Conservation (phyloP, 2,888 invertebrate species). For the Drosophila infuscata region DNA sequence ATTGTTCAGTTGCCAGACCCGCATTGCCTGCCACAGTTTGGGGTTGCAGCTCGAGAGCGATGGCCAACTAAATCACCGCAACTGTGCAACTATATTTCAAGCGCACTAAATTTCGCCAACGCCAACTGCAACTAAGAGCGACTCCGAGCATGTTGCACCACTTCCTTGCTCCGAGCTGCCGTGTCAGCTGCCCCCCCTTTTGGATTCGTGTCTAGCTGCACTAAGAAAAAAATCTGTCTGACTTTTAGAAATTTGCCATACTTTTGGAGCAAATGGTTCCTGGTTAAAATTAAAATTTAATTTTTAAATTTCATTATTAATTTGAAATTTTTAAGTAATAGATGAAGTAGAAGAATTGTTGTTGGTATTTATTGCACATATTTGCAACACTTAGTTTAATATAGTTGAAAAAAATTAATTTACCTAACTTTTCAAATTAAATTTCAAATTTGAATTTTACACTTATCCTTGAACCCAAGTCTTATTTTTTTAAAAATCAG, state of each 20-base stretch:
- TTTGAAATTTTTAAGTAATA: neutral
- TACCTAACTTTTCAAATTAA: no score
- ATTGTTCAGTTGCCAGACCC: constrained; percentile 47
- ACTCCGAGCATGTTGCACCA: constrained; percentile 37
- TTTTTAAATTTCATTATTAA: neutral
- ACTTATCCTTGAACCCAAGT: neutral
- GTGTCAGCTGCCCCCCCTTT: constrained; percentile 43
- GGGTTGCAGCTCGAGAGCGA: constrained; percentile 35
- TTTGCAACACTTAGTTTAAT: neutral
- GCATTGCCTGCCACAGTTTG: constrained; percentile 27
- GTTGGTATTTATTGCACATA: neutral
- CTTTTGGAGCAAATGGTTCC: neutral
- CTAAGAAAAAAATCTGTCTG: neutral
- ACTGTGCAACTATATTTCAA: constrained; percentile 78
- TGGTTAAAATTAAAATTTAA: neutral
- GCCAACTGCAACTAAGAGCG: constrained; percentile 51
- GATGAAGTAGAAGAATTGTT: neutral
- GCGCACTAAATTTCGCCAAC: constrained; percentile 76
- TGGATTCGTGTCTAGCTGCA: constrained; percentile 55
- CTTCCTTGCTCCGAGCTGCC: constrained; percentile 18
- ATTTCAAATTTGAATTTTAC: neutral
- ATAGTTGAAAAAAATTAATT: fast-evolving
- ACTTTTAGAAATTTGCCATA: neutral
- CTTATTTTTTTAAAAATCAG: neutral
- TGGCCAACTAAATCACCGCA: constrained; percentile 71